These are phyloP conservation scores for Lasioglossum malachurum DNA, from an alignment of 2,888 invertebrate genomes.

Conservation along the genomic window DNA sequence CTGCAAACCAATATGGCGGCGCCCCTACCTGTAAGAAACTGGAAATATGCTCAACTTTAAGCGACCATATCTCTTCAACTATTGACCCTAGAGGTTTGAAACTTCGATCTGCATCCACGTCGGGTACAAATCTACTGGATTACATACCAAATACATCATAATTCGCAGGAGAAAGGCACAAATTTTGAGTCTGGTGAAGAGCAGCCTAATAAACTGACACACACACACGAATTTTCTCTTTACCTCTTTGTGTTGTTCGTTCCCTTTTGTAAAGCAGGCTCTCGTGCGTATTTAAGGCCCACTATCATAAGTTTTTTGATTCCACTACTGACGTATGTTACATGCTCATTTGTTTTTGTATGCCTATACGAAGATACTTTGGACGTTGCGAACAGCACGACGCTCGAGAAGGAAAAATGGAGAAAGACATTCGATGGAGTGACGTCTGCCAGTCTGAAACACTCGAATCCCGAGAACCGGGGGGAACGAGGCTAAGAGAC, in stretches of 20 bases:
- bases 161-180: too few species aligned
- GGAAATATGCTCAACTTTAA: too few species aligned
- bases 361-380: constrained; percentile 53
- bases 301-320: constrained; percentile 62
- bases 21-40: too few species aligned
- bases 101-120: too few species aligned
- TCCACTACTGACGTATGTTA: constrained; percentile 58
- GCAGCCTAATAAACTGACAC: not conserved
- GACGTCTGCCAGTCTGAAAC: not conserved
- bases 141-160: too few species aligned
- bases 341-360: constrained; percentile 66
- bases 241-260: constrained; percentile 66
- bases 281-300: constrained; percentile 69
- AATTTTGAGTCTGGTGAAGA: too few species aligned
- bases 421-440: not conserved
- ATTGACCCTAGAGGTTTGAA: too few species aligned
- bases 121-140: too few species aligned
- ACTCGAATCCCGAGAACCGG: not conserved
- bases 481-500: not conserved
- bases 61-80: too few species aligned
- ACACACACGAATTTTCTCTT: constrained; percentile 55
- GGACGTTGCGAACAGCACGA: constrained; percentile 63
- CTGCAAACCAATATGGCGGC: too few species aligned
- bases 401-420: not conserved
- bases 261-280: constrained; percentile 56